These are phyloP conservation scores for Lamellibrachia satsuma DNA, from an alignment of 2,888 invertebrate genomes.

Conservation along the genomic window DNA sequence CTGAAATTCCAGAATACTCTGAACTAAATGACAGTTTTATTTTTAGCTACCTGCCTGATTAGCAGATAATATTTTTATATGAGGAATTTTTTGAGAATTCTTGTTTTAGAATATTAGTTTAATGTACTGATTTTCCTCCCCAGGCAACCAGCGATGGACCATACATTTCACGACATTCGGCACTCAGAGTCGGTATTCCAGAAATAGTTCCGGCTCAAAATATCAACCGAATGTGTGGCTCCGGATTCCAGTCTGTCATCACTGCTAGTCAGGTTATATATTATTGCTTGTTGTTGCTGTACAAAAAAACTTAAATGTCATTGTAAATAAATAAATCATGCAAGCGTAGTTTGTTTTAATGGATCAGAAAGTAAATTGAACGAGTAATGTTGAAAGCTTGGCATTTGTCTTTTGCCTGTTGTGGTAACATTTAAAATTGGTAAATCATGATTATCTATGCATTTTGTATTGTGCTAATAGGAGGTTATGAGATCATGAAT, in stretches of 20 bases:
- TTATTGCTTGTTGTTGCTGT: not conserved
- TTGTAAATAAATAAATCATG: not conserved
- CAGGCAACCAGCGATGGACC: slow-evolving; percentile 79
- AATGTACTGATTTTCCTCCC: slow-evolving; percentile 24
- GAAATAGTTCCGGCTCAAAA: slow-evolving; percentile 80
- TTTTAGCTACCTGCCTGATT: not conserved
- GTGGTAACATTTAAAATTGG: too few relatives aligned
- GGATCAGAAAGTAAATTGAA: too few relatives aligned
- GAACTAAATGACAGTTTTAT: not conserved
- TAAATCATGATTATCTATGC: too few relatives aligned
- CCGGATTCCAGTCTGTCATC: slow-evolving; percentile 94
- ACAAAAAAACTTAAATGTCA: not conserved
- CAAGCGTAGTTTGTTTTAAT: too few relatives aligned
- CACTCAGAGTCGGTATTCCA: slow-evolving; percentile 85
- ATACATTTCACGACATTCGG: slow-evolving; percentile 85
- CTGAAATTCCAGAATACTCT: too few relatives aligned
- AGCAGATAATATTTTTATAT: not conserved
- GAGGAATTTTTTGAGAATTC: not conserved
- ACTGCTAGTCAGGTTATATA: slow-evolving; percentile 83
- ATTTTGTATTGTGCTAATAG: not conserved
- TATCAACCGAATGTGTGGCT: slow-evolving; percentile 94
- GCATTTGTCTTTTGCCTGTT: too few relatives aligned
- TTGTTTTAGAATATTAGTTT: not conserved
- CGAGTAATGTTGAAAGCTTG: too few relatives aligned
- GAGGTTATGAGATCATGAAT: not conserved